Percentiles rank a stretch among this genome's conserved stretches.
phyloP scores from a whole-genome alignment of 2,888 invertebrate genomes.

The Yponomeuta malinellus region DNA sequence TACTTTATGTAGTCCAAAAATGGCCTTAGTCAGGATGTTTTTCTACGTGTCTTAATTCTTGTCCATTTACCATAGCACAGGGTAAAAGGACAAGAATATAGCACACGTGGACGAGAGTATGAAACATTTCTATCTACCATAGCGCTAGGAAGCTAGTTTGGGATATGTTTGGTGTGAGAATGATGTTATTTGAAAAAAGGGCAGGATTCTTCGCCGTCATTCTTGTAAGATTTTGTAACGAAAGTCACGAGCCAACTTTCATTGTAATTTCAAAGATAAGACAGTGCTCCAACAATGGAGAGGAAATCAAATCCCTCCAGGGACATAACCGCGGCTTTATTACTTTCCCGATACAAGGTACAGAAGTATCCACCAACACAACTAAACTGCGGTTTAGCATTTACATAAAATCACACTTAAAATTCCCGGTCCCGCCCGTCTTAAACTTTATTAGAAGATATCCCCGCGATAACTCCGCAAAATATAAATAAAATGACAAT shows the following conservation, averaged over 20 bases:
- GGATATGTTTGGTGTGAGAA: too few species aligned
- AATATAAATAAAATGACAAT: slow-evolving; percentile 72
- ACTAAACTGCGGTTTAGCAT: slow-evolving; percentile 47
- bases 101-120: too few species aligned
- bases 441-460: slow-evolving; percentile 66
- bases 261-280: not conserved
- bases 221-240: not conserved
- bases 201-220: too few species aligned
- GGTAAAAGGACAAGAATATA: too few species aligned
- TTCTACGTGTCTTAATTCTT: too few species aligned
- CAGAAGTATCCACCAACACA: slow-evolving; percentile 32
- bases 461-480: slow-evolving; percentile 56
- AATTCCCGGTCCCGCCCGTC: slow-evolving; percentile 48
- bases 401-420: slow-evolving; percentile 71
- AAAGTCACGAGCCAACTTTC: not conserved
- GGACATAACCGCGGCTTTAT: slow-evolving; percentile 9
- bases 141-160: too few species aligned
- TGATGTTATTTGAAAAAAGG: too few species aligned
- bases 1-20: too few species aligned
- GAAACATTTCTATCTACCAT: too few species aligned
- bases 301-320: slow-evolving; percentile 39
- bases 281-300: slow-evolving; percentile 32
- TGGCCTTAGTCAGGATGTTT: too few species aligned
- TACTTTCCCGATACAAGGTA: not conserved
- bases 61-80: too few species aligned